phyloP scores from a whole-genome alignment of 2,113 vertebrate genomes.

The Motacilla tschutschensis region DNA sequence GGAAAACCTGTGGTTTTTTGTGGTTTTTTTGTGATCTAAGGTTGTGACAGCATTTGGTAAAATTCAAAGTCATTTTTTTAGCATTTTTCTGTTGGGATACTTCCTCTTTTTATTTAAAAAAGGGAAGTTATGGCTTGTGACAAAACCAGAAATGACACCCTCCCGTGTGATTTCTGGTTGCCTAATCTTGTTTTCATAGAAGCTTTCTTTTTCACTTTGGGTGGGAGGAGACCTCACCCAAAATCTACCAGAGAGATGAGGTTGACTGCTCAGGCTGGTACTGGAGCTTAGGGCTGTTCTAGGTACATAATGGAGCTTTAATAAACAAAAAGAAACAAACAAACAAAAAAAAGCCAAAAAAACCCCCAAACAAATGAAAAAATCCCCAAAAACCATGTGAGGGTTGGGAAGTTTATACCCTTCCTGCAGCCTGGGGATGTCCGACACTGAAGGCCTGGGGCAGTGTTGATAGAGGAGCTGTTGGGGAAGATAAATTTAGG shows the following conservation, averaged over 20 bases:
- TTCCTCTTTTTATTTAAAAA: background rate
- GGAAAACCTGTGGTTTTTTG: background rate
- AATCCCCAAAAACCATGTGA: rapidly evolving
- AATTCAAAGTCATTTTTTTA: background rate
- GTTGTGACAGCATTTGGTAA: background rate
- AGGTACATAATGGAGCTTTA: background rate
- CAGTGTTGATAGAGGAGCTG: too few relatives aligned
- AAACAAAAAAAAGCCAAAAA: background rate
- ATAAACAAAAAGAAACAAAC: background rate
- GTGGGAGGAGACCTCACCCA: background rate
- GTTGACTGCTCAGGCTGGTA: background rate
- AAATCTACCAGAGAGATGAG: background rate
- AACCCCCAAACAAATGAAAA: background rate
- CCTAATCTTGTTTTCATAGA: background rate
- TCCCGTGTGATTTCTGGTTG: background rate
- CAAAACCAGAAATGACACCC: background rate
- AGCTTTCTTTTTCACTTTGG: background rate
- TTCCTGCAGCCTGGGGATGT: background rate
- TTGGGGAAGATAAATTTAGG: background rate
- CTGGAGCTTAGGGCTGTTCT: background rate
- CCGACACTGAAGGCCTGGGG: background rate
- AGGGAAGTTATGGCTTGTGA: background rate
- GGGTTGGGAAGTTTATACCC: background rate
- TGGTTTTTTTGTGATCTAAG: background rate
- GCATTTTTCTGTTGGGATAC: background rate